phyloP scores from a whole-genome alignment of 2,888 invertebrate species.

The Chrysolina americana region DNA sequence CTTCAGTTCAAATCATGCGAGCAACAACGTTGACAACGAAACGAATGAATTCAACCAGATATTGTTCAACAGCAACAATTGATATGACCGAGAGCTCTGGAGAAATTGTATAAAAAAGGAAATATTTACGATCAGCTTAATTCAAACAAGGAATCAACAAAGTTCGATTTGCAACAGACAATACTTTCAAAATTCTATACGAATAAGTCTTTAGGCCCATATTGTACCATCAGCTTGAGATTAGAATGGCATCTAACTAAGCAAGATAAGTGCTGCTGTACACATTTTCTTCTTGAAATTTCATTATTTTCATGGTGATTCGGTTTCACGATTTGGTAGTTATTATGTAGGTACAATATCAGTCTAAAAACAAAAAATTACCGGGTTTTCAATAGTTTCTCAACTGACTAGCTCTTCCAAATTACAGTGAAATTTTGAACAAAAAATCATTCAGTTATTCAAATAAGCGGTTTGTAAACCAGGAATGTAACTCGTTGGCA shows the following conservation, averaged over 20 bases:
- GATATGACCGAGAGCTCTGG: conserved; percentile 5
- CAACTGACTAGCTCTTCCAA: conserved; percentile 27
- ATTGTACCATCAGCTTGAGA: background rate
- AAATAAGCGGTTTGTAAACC: conserved; percentile 23
- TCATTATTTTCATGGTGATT: too few relatives aligned
- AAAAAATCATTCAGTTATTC: conserved; percentile 20
- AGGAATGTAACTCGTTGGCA: conserved; percentile 31
- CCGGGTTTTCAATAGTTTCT: background rate
- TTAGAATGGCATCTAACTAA: too few relatives aligned
- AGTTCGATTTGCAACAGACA: conserved; percentile 3
- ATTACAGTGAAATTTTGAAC: conserved; percentile 13
- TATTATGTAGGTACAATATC: background rate
- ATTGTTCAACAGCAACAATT: conserved; percentile 21
- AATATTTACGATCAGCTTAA: background rate
- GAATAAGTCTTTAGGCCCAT: background rate
- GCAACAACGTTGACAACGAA: conserved; percentile 19
- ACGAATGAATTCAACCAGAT: conserved; percentile 11
- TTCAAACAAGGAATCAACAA: background rate
- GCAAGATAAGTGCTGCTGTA: too few relatives aligned
- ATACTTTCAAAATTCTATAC: conserved; percentile 6
- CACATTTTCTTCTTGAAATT: too few relatives aligned
- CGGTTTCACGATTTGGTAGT: too few relatives aligned
- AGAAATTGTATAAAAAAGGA: background rate
- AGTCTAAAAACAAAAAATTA: background rate
- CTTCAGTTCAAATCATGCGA: conserved; percentile 21